Evolutionary conservation across 2,113 vertebrate genomes (phyloP), one percentile per base, ranked within the genome.

Genomic region (Suncus etruscus): DNA sequence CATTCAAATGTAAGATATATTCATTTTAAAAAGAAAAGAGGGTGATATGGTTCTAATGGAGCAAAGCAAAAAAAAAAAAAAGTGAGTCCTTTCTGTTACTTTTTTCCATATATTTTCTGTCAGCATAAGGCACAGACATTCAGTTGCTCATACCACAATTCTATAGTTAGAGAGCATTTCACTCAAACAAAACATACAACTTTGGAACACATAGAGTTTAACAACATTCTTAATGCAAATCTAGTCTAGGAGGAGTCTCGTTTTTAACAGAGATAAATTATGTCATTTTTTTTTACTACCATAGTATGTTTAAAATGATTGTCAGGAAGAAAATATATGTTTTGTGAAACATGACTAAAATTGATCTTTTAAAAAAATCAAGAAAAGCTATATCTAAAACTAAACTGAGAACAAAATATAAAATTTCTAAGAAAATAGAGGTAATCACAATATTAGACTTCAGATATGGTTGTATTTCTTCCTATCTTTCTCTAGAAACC

Each of bases 351-450:
- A 1, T 1, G 32, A 61, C 73, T 9, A 39, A 68, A 94, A 77
- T 70, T 61, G 22, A 82, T 89, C 69, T 95, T 90, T 80, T 31
- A 50, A 94, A 94, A 86, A 93, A 85, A 61, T 61, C 75, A 83
- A 94, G 84, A 65, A 95, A 95, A 94, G 1, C n/a, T 89, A 1
- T 70, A 15, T 58, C 82, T 91, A 83, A 91, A 93, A 89, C 83
- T 76, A 85, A 83, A 91, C 66, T 74, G 76, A 15, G 48, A 50
- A 32, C 4, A 45, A 83, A 51, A 81, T 58, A 88, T 29, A 15
- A 80, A 93, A 78, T 80, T 74, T 91, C 54, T 78, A 25, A 47
- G 63, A 90, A 83, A 83, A 69, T 1, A 76, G 4, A 78, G 7
- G 77, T 58, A 48, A 3, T 66, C 18, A 65, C 65, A 50, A 1